phyloP scores from a whole-genome alignment of 2,888 invertebrate species.

The Blera fallax region DNA sequence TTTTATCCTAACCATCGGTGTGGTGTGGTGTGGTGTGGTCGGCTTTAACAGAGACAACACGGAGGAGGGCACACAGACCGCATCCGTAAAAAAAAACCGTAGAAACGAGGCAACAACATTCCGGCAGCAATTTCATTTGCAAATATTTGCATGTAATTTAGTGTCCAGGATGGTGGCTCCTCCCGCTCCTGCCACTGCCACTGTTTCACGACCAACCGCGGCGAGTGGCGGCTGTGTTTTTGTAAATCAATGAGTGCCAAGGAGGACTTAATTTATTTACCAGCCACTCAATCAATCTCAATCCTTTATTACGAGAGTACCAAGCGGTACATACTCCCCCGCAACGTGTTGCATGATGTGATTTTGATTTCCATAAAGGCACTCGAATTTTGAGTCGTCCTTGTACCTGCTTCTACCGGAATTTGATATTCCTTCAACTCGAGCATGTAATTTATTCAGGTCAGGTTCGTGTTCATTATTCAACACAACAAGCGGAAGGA shows the following conservation, averaged over 20 bases:
- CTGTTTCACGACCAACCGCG: not conserved
- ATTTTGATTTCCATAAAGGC: slow-evolving; percentile 17
- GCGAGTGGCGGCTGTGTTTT: not conserved
- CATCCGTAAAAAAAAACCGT: not conserved
- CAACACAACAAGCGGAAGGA: slow-evolving; percentile 25
- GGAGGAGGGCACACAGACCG: not conserved
- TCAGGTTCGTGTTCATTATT: slow-evolving; percentile 49
- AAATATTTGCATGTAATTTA: slow-evolving; percentile 61
- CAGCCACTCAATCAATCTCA: slow-evolving; percentile 24
- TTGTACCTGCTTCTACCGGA: not conserved
- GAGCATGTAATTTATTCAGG: slow-evolving; percentile 33
- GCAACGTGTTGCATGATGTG: slow-evolving; percentile 5
- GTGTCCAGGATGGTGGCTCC: not conserved
- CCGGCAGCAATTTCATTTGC: slow-evolving; percentile 58
- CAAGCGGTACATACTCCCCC: not conserved
- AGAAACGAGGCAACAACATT: not conserved
- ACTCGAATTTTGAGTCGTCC: not conserved
- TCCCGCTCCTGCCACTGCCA: not conserved
- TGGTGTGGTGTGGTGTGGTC: too few species aligned
- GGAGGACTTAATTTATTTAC: slow-evolving; percentile 41
- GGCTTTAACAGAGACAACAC: not conserved
- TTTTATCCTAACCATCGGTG: not conserved
- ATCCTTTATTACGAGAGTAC: slow-evolving; percentile 16
- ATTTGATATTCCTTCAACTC: not conserved
- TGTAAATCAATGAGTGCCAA: slow-evolving; percentile 35